These are phyloP conservation scores for Pristionchus japonicus DNA, from an alignment of 2,888 invertebrate species.

Conservation along the genomic window DNA sequence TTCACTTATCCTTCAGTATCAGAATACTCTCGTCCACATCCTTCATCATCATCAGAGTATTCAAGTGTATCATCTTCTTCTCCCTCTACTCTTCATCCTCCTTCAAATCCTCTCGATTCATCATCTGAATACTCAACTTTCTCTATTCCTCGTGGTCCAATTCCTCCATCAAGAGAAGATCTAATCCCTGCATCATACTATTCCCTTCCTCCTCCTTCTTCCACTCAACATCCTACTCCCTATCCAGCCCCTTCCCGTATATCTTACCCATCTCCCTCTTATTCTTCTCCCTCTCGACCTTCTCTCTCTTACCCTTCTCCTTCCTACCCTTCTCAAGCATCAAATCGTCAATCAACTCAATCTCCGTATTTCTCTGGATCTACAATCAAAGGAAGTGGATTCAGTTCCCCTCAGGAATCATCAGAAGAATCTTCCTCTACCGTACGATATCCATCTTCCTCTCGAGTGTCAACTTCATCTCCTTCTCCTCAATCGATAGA, in stretches of 20 bases:
- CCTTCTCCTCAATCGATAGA: slow-evolving; percentile 23
- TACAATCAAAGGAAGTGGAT: neutral
- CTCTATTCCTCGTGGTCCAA: neutral
- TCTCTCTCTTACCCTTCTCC: neutral
- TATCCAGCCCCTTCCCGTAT: neutral
- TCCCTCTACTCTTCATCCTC: neutral
- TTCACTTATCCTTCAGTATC: neutral
- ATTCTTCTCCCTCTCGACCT: neutral
- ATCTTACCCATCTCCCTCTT: neutral
- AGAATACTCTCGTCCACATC: neutral
- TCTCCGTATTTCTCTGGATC: slow-evolving; percentile 8
- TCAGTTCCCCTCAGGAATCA: neutral
- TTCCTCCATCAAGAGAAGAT: neutral
- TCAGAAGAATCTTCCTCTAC: neutral
- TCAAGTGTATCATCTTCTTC: neutral
- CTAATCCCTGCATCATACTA: neutral
- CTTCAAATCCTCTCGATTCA: slow-evolving; percentile 2
- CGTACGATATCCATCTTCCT: neutral
- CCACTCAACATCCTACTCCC: neutral
- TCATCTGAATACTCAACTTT: slow-evolving; percentile 13
- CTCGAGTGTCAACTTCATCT: neutral
- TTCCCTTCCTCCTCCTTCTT: slow-evolving; percentile 11
- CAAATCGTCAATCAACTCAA: neutral
- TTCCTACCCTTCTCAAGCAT: neutral
- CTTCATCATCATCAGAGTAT: neutral